Evolutionary conservation across 2,888 invertebrate genomes (phyloP).

Genomic region (Drosophila peninsularis): DNA sequence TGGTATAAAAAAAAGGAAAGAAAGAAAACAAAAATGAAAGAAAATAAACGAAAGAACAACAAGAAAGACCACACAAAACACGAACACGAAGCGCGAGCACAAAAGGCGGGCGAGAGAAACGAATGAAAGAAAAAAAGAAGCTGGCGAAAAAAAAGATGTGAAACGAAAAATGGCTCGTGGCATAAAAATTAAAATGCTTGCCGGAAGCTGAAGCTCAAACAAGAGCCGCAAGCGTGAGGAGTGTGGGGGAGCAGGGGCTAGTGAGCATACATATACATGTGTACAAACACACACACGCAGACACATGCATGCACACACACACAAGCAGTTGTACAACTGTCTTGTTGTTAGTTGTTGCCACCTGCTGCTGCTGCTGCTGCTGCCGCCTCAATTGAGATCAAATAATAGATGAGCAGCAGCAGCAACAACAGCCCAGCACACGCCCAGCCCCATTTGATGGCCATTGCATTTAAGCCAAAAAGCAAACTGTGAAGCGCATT

Average conservation of each 20-base stretch:
- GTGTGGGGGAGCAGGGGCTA: neutral
- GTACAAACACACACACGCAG: neutral
- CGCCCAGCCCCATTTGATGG: neutral
- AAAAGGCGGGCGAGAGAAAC: slow-evolving; percentile 2
- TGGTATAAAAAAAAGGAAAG: slow-evolving; percentile 40
- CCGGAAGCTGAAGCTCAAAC: slow-evolving; percentile 79
- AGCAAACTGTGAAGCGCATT: slow-evolving; percentile 46
- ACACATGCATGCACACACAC: neutral
- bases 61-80: slow-evolving; percentile 26
- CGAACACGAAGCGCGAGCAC: slow-evolving; percentile 23
- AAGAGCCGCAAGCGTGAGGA: slow-evolving; percentile 60
- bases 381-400: slow-evolving; percentile 37
- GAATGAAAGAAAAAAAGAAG: slow-evolving; percentile 20
- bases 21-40: slow-evolving; percentile 14
- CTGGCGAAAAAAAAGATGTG: slow-evolving; percentile 46
- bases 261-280: neutral
- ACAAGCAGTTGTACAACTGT: slow-evolving; percentile 8
- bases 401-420: slow-evolving; percentile 49
- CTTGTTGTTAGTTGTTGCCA: slow-evolving; percentile 68
- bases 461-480: slow-evolving; percentile 35
- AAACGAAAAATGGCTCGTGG: slow-evolving; percentile 66
- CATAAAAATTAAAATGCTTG: slow-evolving; percentile 78
- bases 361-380: slow-evolving; percentile 32
- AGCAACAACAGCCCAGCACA: neutral
- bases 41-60: slow-evolving; percentile 22